Base-by-base conservation (phyloP, 2,797 vertebrate genomes). In the Paratrypauchen microcephalus region DNA sequence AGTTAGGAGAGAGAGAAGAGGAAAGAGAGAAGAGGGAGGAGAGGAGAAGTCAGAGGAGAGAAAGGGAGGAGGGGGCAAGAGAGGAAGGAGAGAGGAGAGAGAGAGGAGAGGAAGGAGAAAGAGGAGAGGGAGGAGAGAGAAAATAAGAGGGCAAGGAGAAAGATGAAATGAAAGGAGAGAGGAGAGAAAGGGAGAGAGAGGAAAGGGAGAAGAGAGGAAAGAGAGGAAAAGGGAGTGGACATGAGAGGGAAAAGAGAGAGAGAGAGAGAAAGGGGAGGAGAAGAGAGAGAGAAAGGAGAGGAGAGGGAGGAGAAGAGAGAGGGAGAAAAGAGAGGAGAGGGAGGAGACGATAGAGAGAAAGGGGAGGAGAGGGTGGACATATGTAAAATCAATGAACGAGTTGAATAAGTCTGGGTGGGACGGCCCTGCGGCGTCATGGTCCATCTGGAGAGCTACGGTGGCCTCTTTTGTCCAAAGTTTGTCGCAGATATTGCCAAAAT, bases 1-100 rank as follows among this genome's bases (percentile, higher is more conserved):
- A 68, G 65, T 66, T 71, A 23, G 4, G 77, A 84, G 82, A 81
- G 75, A 81, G 84, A 24, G 21, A 5, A 21, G 5, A 68, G 64
- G 28, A 67, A 18, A 4, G 55, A 56, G 73, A 78, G 75, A 72
- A 75, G 65, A 64, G 56, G 7, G 26, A 66, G n/a, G 28, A 1
- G 7, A 19, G 5, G 26, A 52, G 18, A 52, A 9, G n/a, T 5
- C 1, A 30, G 28, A 30, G 3, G 76, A 21, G n/a, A 32, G n/a
- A 2, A 4, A 28, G 28, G 4, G 28, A 28, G 28, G 28, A 28
- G 28, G 28, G 1, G 28, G n/a, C 6, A 2, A n/a, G 4, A 48
- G 21, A 26, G 23, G 28, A 41, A 1, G 5, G 4, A 4, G 16
- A 32, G 6, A 80, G 86, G n/a, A 21, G 50, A 21, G 50, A 21